Evolutionary conservation across 2,888 invertebrate genomes (phyloP), one percentile per base, ranked within the genome.

Genomic region (Uropetala carovei): DNA sequence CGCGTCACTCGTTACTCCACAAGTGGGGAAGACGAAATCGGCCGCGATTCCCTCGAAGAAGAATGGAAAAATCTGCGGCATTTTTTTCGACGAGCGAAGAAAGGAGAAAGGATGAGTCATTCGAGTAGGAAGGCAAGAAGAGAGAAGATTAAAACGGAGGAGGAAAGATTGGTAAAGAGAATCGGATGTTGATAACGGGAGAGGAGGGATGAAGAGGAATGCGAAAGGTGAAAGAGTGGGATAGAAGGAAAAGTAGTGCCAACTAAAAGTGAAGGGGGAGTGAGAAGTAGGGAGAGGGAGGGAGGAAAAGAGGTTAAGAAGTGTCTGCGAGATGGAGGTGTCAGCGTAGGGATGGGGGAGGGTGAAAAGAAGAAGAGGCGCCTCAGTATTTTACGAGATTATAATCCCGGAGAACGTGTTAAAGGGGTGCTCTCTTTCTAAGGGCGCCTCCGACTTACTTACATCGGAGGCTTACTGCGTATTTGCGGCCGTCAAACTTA

Each of bases 321-420:
- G 75, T 22, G 22, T 75, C 75, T 75, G 75, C 75, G 75, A 75
- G 75, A 75, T 75, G 75, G 75, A 75, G 75, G 75, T 75, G 86
- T 86, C 60, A 60, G 59, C 27, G 60, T 57, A 64, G 60, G 57
- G 22, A 85, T 11, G 10, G 59, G 2, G 5, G 64, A 64, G n/a
- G 64, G 64, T n/a, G n/a, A 64, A 64, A n/a, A 14, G 16, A 64
- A 64, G n/a, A 27, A 84, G 89, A 43, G 64, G 89, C 89, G 59
- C 60, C 86, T 86, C 18, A 30, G 60, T 89, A 89, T 89, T 89
- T 89, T 89, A 89, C 64, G 68, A 64, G 64, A 43, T 64, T 64
- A 89, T 89, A 89, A 89, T 89, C 89, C 89, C 43, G n/a, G 14
- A 59, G 89, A 89, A 68, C 64, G 89, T 60, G 60, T 89, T 68